Percentiles rank a stretch among this genome's conserved stretches.
Conservation (phyloP, 2,888 invertebrate species). For the Enchytraeus crypticus region DNA sequence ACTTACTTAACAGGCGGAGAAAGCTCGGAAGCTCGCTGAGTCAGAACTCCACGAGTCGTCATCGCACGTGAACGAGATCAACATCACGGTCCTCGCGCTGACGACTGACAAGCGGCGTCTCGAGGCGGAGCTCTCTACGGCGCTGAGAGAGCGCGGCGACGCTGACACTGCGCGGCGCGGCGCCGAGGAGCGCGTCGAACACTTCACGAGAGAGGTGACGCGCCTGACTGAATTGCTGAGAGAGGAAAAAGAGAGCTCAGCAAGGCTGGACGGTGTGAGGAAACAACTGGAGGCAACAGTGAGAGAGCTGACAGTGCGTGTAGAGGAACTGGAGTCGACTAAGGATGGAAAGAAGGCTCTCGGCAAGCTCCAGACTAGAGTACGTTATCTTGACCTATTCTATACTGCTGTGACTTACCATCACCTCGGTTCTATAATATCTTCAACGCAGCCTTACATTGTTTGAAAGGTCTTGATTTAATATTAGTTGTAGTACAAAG, state of each 20-base stretch:
- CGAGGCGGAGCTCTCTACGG: slow-evolving; percentile 4
- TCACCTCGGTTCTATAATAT: too few species aligned
- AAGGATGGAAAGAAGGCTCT: slow-evolving; percentile 20
- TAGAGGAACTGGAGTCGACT: slow-evolving; percentile 22
- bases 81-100: slow-evolving; percentile 12
- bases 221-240: slow-evolving; percentile 8
- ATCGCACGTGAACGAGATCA: slow-evolving; percentile 12
- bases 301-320: slow-evolving; percentile 22
- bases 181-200: slow-evolving; percentile 15
- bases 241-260: slow-evolving; percentile 1
- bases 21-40: slow-evolving; percentile 15
- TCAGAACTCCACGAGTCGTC: slow-evolving; percentile 7
- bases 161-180: background rate
- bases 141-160: slow-evolving; percentile 7
- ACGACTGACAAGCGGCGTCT: slow-evolving; percentile 10
- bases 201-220: slow-evolving; percentile 1
- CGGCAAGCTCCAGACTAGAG: slow-evolving; percentile 22
- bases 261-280: slow-evolving; percentile 41
- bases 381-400: background rate
- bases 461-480: too few species aligned
- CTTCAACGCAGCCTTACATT: too few species aligned
- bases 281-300: slow-evolving; percentile 42
- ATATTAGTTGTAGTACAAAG: too few species aligned
- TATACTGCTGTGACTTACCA: too few species aligned
- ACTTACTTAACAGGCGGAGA: slow-evolving; percentile 13